A percentile compares a stretch with the other conserved stretches of the same genome.
These are phyloP conservation scores for Pseudorectes ferrugineus DNA, from an alignment of 2,113 vertebrate species.

Conservation along the genomic window DNA sequence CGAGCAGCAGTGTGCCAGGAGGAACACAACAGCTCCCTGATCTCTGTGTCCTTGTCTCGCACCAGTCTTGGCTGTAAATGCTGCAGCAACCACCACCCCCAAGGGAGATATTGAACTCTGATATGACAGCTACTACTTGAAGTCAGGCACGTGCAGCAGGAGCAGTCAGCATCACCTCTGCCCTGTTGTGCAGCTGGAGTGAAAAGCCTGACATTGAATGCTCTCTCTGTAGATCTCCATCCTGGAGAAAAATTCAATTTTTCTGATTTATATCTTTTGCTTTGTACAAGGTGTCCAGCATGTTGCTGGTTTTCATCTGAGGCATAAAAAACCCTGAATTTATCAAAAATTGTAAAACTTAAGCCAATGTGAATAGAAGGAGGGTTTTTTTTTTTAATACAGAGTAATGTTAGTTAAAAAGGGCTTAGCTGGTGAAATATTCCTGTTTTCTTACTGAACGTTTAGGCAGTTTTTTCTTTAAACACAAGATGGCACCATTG, in stretches of 20 bases:
- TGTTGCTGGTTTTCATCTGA: background rate
- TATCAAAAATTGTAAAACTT: background rate
- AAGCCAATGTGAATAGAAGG: background rate
- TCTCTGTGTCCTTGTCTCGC: background rate
- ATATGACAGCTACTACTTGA: background rate
- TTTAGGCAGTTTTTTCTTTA: background rate
- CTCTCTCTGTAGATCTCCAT: background rate
- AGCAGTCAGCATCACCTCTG: background rate
- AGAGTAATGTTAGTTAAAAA: background rate
- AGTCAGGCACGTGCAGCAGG: background rate
- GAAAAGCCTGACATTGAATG: background rate
- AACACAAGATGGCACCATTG: conserved; percentile 44
- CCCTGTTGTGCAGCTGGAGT: background rate
- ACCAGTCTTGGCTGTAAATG: background rate
- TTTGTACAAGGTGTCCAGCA: background rate
- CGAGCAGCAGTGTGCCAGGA: background rate
- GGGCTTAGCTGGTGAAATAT: background rate
- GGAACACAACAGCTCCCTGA: background rate
- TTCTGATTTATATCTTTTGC: background rate
- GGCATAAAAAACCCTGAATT: background rate
- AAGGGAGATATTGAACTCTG: background rate
- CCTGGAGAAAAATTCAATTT: background rate
- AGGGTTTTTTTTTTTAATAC: background rate
- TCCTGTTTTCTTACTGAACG: background rate
- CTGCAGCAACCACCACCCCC: background rate